Percentiles rank a stretch among this genome's conserved stretches.
phyloP scores from a whole-genome alignment of 2,113 vertebrate species.

The Raphicerus campestris region DNA sequence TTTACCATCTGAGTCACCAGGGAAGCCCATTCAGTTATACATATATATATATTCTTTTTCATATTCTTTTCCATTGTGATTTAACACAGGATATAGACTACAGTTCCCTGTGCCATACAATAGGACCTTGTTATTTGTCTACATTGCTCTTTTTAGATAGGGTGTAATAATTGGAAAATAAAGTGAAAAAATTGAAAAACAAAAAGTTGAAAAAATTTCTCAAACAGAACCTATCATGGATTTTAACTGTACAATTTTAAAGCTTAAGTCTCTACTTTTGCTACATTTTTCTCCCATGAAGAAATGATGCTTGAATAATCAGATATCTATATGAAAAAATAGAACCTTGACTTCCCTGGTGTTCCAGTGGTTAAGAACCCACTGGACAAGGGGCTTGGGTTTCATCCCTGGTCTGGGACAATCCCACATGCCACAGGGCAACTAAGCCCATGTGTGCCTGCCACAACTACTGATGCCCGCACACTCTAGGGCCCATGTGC shows the following conservation, averaged over 20 bases:
- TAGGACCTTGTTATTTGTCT: neutral
- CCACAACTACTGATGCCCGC: neutral
- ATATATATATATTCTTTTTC: neutral
- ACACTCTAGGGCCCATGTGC: neutral
- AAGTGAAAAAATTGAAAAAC: neutral
- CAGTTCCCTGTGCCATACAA: neutral
- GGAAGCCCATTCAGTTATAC: neutral
- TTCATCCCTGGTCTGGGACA: neutral
- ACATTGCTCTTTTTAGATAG: neutral
- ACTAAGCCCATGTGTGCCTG: neutral
- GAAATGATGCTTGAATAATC: neutral
- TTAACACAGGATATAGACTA: neutral
- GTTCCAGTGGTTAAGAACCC: neutral
- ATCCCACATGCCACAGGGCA: neutral
- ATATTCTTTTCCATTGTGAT: neutral
- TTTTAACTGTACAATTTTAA: neutral
- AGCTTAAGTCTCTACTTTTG: neutral
- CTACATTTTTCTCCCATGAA: neutral
- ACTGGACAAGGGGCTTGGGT: neutral
- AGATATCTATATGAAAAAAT: neutral
- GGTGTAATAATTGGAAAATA: neutral
- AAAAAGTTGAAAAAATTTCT: neutral
- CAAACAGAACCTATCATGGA: neutral
- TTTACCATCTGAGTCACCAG: neutral
- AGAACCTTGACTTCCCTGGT: neutral